Base-by-base conservation (phyloP, 1,140 invertebrate species). In the Drosophila navojoa region DNA sequence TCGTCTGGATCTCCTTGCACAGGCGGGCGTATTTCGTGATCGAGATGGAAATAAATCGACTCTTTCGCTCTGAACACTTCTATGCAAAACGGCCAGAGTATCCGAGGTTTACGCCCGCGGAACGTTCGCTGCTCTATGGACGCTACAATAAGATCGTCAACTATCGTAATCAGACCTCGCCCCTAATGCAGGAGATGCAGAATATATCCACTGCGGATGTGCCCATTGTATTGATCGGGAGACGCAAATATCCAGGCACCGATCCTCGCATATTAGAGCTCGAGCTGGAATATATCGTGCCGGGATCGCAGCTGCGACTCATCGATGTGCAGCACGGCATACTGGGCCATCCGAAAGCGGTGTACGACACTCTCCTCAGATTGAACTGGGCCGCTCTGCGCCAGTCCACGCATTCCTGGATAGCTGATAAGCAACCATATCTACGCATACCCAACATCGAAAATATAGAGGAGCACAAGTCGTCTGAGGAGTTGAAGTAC, bases 121-220 rank as follows among this genome's bases (percentile, higher is more conserved):
- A 91, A 16, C 42, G 76, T 1, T 61, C 72, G 32, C 25, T 91
- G 4, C 71, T 91, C 4, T 91, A 91, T 38, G 90, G 90, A 0
- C 58, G 55, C 10, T 77, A 90, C 50, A 76, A 89, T 27, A 84
- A 78, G 32, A 68, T 86, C 4, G 63, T 71, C 0, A 91, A 91
- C 58, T 91, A 81, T 57, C 81, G 86, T 71, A 3, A 7, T 7
- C 42, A 44, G 15, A 16, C 6, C 42, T 44, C 42, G 2, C 42
- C 42, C 9, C 16, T 44, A 9, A 44, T 44, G 6, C 42, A 44
- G 7, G 42, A 44, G 6, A 6, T 44, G n/a, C n/a, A 44, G 3
- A 44, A 44, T 44, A 44, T 44, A 15, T 15, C 5, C 15, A 2
- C 5, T 7, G 15, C 5, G 15, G 15, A 44, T 44, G 11, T 44